phyloP scores from a whole-genome alignment of 2,888 invertebrate species.

The Drosophila tanythrix region DNA sequence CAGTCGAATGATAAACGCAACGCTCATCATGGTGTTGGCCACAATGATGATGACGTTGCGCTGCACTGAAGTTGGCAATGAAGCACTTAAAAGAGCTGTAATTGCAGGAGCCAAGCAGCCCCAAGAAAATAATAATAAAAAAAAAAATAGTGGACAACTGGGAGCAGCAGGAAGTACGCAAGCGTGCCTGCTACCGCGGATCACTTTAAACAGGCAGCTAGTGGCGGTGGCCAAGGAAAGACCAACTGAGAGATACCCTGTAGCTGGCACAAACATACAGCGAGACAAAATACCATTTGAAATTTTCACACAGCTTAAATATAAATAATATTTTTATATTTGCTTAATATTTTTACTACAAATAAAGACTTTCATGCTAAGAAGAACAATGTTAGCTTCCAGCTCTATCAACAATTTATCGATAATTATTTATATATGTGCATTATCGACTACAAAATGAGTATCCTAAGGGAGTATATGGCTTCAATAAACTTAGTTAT shows the following conservation, averaged over 20 bases:
- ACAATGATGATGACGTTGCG: slow-evolving; percentile 65
- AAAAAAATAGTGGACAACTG: slow-evolving; percentile 30
- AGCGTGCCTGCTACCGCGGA: slow-evolving; percentile 62
- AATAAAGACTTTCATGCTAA: neutral
- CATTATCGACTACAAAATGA: neutral
- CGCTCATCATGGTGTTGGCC: slow-evolving; percentile 38
- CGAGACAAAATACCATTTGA: neutral
- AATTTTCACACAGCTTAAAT: neutral
- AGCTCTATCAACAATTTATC: neutral
- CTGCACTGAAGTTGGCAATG: slow-evolving; percentile 76
- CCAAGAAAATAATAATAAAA: neutral
- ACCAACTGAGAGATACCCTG: neutral
- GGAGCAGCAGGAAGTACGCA: slow-evolving; percentile 62
- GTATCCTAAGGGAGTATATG: neutral
- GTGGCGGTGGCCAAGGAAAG: neutral
- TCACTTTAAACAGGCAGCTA: slow-evolving; percentile 38
- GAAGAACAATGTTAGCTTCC: too few species aligned
- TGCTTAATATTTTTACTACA: neutral
- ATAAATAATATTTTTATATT: too few species aligned
- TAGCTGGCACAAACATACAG: neutral
- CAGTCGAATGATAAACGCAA: slow-evolving; percentile 79
- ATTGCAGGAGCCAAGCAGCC: slow-evolving; percentile 65
- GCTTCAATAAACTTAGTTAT: accelerated
- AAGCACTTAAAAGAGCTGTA: slow-evolving; percentile 79
- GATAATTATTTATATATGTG: neutral